Evolutionary conservation across 2,797 vertebrate species (phyloP).

Genomic region (Anguilla marmorata): DNA sequence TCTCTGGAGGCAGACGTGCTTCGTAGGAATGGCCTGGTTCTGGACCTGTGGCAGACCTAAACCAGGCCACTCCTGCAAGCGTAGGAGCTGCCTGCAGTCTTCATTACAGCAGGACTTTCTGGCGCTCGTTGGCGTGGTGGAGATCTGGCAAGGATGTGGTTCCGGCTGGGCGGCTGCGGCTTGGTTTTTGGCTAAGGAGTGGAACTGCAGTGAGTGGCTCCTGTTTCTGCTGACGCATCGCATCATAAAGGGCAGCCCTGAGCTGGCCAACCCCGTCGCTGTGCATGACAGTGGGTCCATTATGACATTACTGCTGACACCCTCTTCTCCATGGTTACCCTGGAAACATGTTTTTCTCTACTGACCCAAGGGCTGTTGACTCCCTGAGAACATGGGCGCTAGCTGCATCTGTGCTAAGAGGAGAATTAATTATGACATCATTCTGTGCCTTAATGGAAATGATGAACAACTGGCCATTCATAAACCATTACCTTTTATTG

Average conservation of each 20-base stretch:
- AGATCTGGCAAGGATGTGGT: conserved; percentile 41
- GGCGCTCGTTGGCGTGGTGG: conserved; percentile 44
- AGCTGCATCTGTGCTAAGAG: neutral
- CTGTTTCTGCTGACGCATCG: conserved; percentile 32
- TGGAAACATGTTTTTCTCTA: neutral
- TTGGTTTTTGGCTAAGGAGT: conserved; percentile 35
- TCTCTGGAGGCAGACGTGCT: conserved; percentile 37
- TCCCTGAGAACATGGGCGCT: neutral
- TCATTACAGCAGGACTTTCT: conserved; percentile 28
- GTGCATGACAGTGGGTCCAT: neutral
- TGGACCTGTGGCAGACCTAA: conserved; percentile 40
- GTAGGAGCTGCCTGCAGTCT: conserved; percentile 43
- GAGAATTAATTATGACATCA: neutral
- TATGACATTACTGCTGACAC: neutral
- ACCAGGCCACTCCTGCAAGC: conserved; percentile 13
- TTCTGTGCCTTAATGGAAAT: neutral
- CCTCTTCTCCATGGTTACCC: neutral
- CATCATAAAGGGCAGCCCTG: neutral
- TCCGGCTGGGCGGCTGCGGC: conserved; percentile 39
- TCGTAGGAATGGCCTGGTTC: conserved; percentile 36
- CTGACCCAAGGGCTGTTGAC: neutral
- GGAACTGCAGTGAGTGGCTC: conserved; percentile 33
- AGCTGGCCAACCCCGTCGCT: neutral
- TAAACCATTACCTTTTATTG: neutral
- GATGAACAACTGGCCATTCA: neutral